Conservation (phyloP, 2,113 vertebrate species). For the Lepisosteus osseus region DNA sequence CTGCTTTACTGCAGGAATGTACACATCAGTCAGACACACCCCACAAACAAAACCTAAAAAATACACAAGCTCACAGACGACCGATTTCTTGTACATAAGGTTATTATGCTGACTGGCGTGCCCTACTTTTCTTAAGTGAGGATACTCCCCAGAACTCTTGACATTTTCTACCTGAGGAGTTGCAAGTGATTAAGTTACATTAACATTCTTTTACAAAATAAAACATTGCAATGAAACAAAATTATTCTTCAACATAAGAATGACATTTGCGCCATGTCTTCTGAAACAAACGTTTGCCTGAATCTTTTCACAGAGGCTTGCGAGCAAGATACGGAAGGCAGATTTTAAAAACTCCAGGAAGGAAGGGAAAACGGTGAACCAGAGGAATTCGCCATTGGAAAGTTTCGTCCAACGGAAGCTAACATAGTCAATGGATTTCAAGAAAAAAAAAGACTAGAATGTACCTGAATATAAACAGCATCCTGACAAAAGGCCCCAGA, state of each 20-base stretch:
- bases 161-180: neutral
- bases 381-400: too few species aligned
- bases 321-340: slow-evolving; percentile 37
- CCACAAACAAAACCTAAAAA: slow-evolving; percentile 36
- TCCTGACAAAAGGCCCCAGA: too few species aligned
- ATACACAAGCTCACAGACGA: slow-evolving; percentile 22
- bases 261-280: too few species aligned
- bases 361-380: too few species aligned
- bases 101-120: neutral
- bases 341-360: too few species aligned
- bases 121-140: neutral
- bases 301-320: neutral
- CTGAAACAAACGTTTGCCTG: neutral
- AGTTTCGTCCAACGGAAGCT: too few species aligned
- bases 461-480: too few species aligned
- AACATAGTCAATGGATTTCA: too few species aligned
- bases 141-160: too few species aligned
- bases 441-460: too few species aligned
- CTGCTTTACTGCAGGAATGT: slow-evolving; percentile 2
- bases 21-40: slow-evolving; percentile 2
- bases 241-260: too few species aligned
- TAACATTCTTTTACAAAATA: neutral
- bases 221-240: neutral
- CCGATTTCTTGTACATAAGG: neutral
- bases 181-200: neutral